Conservation (phyloP, 1,140 invertebrate species). For the Euwallacea fornicatus region DNA sequence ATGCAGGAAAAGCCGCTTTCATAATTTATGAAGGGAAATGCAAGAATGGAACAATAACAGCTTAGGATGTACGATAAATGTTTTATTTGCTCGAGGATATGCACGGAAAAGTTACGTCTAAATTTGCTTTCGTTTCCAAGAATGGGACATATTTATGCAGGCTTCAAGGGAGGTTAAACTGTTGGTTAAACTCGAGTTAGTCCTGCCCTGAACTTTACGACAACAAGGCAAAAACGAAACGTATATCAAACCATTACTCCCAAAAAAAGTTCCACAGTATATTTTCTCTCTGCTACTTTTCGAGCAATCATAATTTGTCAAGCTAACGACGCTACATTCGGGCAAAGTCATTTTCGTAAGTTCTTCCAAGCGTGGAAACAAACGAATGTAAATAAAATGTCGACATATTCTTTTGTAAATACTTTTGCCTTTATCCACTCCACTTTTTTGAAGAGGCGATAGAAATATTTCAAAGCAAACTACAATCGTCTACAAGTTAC, state of each 20-base stretch:
- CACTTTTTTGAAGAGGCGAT: no score
- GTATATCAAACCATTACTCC: slow-evolving; percentile 25
- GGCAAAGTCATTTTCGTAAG: slow-evolving; percentile 31
- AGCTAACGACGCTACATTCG: slow-evolving; percentile 32
- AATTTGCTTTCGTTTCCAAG: not conserved
- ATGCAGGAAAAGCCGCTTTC: slow-evolving; percentile 24
- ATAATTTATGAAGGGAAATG: slow-evolving; percentile 30
- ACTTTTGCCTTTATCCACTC: slow-evolving; percentile 7
- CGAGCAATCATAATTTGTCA: slow-evolving; percentile 35
- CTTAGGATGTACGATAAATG: slow-evolving; percentile 18
- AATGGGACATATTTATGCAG: no score
- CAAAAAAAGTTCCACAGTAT: slow-evolving; percentile 17
- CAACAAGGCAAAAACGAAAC: slow-evolving; percentile 5
- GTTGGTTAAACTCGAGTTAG: no score
- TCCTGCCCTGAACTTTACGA: no score
- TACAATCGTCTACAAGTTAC: no score
- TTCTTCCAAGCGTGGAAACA: slow-evolving; percentile 26
- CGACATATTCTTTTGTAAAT: slow-evolving; percentile 33
- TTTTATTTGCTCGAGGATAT: slow-evolving; percentile 8
- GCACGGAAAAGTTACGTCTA: slow-evolving; percentile 4
- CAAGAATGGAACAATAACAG: slow-evolving; percentile 32
- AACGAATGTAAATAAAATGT: slow-evolving; percentile 36
- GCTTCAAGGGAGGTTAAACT: no score
- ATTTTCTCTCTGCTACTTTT: slow-evolving; percentile 34
- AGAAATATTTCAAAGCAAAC: no score